Evolutionary conservation across 2,797 vertebrate genomes (phyloP).

Genomic region (Mallotus villosus): DNA sequence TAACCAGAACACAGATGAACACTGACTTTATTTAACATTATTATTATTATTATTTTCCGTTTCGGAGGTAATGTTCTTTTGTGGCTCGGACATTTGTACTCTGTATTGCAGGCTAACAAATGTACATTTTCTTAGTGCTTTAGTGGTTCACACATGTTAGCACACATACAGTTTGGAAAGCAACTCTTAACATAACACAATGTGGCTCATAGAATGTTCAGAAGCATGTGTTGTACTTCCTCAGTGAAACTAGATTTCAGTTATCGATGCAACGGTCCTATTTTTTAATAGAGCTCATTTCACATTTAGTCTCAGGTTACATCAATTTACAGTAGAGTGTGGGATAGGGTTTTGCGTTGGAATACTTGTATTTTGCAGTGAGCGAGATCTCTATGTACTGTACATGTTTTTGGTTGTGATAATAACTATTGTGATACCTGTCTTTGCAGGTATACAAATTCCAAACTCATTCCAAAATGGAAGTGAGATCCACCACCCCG

Average conservation of each 20-base stretch:
- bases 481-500: not conserved
- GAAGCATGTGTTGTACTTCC: slow-evolving; percentile 18
- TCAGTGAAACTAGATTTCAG: slow-evolving; percentile 11
- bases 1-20: too few species aligned
- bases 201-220: not conserved
- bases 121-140: too few species aligned
- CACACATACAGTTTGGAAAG: not conserved
- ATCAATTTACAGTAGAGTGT: not conserved
- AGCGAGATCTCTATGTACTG: not conserved
- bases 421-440: not conserved
- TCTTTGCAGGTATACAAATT: slow-evolving; percentile 12
- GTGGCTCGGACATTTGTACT: too few species aligned
- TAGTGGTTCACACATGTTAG: too few species aligned
- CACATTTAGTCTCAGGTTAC: too few species aligned
- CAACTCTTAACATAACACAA: not conserved
- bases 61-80: too few species aligned
- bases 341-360: too few species aligned
- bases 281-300: not conserved
- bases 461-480: slow-evolving; percentile 39
- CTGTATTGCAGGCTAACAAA: too few species aligned
- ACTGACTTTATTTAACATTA: too few species aligned
- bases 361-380: not conserved
- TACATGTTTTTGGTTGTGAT: not conserved
- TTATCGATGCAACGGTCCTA: not conserved
- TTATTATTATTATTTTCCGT: too few species aligned